Conservation (phyloP, 2,113 vertebrate genomes). For the Macrotis lagotis region DNA sequence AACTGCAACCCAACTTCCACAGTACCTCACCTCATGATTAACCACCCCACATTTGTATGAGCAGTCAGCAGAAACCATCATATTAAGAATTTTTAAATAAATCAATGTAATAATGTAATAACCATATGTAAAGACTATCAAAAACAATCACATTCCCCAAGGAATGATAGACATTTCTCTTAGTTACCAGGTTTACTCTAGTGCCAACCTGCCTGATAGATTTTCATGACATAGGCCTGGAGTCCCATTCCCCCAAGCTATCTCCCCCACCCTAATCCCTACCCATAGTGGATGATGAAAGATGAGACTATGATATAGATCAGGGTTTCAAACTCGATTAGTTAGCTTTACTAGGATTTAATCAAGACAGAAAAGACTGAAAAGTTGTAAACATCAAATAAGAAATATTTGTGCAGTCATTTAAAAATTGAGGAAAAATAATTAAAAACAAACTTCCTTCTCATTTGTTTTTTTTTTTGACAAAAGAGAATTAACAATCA, state of each 20-base stretch:
- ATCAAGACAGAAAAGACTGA: slow-evolving; percentile 62
- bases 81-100: slow-evolving; percentile 10
- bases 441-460: slow-evolving; percentile 48
- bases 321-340: slow-evolving; percentile 53
- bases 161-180: not conserved
- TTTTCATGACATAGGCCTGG: not conserved
- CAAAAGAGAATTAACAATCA: slow-evolving; percentile 19
- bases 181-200: not conserved
- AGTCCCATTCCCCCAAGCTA: not conserved
- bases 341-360: slow-evolving; percentile 62
- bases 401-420: slow-evolving; percentile 10
- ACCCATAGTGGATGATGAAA: not conserved
- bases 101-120: not conserved
- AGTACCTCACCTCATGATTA: not conserved
- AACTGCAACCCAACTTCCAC: not conserved
- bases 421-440: slow-evolving; percentile 31
- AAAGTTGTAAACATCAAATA: slow-evolving; percentile 30
- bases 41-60: not conserved
- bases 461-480: slow-evolving; percentile 26
- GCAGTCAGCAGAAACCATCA: slow-evolving; percentile 24
- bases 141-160: not conserved
- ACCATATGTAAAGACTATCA: not conserved
- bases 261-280: not conserved
- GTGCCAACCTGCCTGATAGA: slow-evolving; percentile 3
- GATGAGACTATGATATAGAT: slow-evolving; percentile 46